Base-by-base conservation (phyloP, 2,113 vertebrate genomes). In the Gopherus flavomarginatus region DNA sequence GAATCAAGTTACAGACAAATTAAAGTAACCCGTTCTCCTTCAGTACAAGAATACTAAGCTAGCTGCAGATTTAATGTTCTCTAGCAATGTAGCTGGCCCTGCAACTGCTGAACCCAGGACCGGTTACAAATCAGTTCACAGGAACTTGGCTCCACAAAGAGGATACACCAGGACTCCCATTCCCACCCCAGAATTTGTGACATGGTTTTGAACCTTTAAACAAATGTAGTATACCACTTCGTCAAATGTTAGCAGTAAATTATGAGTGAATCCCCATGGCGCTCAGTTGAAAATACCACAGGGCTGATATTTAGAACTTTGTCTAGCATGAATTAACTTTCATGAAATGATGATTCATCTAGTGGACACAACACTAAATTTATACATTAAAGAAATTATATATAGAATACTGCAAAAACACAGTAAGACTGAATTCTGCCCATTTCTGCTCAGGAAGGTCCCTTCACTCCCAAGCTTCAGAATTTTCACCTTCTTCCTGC, bases 331-430 rank as follows among this genome's bases (percentile, higher is more conserved):
- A 97, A 97, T 98, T 96, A 96, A 83, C 57, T 93, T 94, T 87
- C 96, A 97, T 97, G 97, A 97, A 97, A 96, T 96, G 97, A 97
- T 97, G 97, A 97, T 98, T 98, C 96, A 95, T 83, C 97, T 98
- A 98, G 95, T 94, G 87, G 97, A 98, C 95, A 91, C 95, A 94
- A 97, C 96, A 97, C 98, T 98, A 98, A 96, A 96, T 98, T 97
- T 97, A 98, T 97, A 98, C 96, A 98, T 98, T 97, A 98, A 97
- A 95, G 93, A 97, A 98, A 98, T 97, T 98, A 98, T 98, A 97
- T 98, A 98, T 98, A 98, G 98, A 98, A 98, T 99, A 99, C 99
- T 99, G 99, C 98, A 98, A 99, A 99, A 99, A 99, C 98, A 99
- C 99, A 99, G 99, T 99, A 99, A 99, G 98, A 99, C 98, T 98